Evolutionary conservation across 2,888 invertebrate species (phyloP).

Genomic region (Cetonia aurata): DNA sequence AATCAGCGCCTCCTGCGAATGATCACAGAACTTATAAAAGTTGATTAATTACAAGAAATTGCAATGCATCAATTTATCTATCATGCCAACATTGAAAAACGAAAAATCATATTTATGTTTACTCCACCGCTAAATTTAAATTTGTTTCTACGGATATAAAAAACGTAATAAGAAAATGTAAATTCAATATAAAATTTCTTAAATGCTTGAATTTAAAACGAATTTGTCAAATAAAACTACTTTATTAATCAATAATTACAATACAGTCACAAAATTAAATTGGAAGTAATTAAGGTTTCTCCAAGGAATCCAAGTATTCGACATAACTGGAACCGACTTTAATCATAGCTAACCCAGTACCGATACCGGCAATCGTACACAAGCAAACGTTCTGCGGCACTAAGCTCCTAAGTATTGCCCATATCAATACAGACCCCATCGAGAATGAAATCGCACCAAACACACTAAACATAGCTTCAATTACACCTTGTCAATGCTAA

Average conservation of each 20-base stretch:
- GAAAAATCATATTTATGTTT: too few species aligned
- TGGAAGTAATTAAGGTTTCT: conserved; percentile 44
- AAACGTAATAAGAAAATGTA: too few species aligned
- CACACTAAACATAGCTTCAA: conserved; percentile 63
- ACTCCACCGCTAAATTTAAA: too few species aligned
- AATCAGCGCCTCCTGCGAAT: too few species aligned
- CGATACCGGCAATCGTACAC: conserved; percentile 78
- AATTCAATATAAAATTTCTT: too few species aligned
- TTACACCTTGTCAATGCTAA: background rate
- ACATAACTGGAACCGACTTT: conserved; percentile 63
- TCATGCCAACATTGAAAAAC: too few species aligned
- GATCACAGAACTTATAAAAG: too few species aligned
- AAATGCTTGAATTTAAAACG: too few species aligned
- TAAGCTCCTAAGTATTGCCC: conserved; percentile 87
- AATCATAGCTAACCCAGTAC: conserved; percentile 75
- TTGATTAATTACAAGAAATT: too few species aligned
- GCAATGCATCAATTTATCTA: too few species aligned
- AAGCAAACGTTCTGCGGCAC: conserved; percentile 78
- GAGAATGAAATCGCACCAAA: conserved; percentile 86
- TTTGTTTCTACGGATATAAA: too few species aligned
- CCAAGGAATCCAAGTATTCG: conserved; percentile 61
- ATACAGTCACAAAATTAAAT: conserved; percentile 14
- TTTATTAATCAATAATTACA: conserved; percentile 39
- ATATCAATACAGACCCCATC: conserved; percentile 88
- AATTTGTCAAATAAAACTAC: conserved; percentile 33